Base-by-base conservation (phyloP, 2,797 vertebrate species). In the Parotocinclus haroldoi region DNA sequence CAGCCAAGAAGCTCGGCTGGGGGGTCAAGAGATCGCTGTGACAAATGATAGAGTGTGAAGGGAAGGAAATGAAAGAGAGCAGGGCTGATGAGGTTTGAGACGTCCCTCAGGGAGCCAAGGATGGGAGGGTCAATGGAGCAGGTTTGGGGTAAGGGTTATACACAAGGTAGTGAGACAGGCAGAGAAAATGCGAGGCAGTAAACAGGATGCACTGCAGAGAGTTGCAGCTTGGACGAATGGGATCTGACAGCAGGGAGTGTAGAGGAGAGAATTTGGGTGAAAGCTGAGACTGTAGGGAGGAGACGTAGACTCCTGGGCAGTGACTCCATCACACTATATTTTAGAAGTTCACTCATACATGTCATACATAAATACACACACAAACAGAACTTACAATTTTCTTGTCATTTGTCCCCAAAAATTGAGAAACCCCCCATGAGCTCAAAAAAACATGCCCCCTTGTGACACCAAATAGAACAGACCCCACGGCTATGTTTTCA, bases 401-500 rank as follows among this genome's bases (percentile, higher is more conserved):
- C 18, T 56, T 10, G 38, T 4, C n/a, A 17, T 39, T 27, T 39
- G 44, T 51, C 45, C 10, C 19, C 74, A 68, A 68, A 10, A 68
- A 74, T 58, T n/a, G 39, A 27, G 10, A 49, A 56, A 71, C 40
- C 48, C 42, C 51, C 9, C 13, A 0, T 0, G 1, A 36, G 27
- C 54, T 67, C 53, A 42, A 61, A 68, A 75, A 75, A 58, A 45
- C 7, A 17, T 4, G 1, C 45, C 40, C 39, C 27, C 36, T 27
- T 62, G 57, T 48, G 50, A 57, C 61, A 40, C 10, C 9, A 13
- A 48, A 54, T 58, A 7, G 48, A 71, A 74, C 12, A 66, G 66
- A 12, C 50, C 78, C 90, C 50, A 82, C 88, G 87, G 90, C 86
- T 89, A 82, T 77, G 78, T 86, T 88, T 91, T 91, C 82, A 81